phyloP scores from a whole-genome alignment of 2,888 invertebrate species.

The Pristionchus fissidentatus region DNA sequence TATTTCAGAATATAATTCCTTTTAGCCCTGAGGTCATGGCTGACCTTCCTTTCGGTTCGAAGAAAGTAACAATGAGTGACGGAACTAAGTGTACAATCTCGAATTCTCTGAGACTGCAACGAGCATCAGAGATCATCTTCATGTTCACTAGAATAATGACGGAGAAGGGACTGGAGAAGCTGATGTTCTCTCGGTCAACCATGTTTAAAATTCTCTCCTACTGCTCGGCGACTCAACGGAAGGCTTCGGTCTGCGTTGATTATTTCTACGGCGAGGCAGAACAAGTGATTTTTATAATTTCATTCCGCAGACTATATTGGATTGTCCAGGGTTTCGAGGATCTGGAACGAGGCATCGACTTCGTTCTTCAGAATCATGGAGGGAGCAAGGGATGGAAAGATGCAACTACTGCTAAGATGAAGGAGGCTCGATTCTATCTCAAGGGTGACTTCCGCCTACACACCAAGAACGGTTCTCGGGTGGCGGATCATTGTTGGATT shows the following conservation, averaged over 20 bases:
- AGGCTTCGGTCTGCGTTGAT: conserved; percentile 46
- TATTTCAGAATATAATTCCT: not conserved
- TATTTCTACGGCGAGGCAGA: conserved; percentile 38
- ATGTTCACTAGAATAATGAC: conserved; percentile 12
- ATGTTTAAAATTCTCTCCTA: conserved; percentile 11
- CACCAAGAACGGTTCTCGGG: not conserved
- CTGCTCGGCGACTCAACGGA: conserved; percentile 41
- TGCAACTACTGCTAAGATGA: not conserved
- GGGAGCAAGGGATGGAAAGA: not conserved
- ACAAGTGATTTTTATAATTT: not conserved
- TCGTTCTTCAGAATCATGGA: not conserved
- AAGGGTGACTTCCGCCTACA: not conserved
- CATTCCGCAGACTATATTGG: not conserved
- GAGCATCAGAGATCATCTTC: not conserved
- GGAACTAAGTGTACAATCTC: conserved; percentile 36
- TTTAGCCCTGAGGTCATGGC: conserved; percentile 35
- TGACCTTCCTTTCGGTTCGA: conserved; percentile 38
- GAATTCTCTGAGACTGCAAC: conserved; percentile 41
- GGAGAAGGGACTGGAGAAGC: not conserved
- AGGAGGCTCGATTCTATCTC: not conserved
- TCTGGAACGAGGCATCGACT: not conserved
- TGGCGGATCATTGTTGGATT: not conserved
- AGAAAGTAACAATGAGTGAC: conserved; percentile 14
- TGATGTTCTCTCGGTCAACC: not conserved
- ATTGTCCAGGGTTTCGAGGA: not conserved